Conservation (phyloP, 2,888 invertebrate species). For the Sarcophaga variegata region DNA sequence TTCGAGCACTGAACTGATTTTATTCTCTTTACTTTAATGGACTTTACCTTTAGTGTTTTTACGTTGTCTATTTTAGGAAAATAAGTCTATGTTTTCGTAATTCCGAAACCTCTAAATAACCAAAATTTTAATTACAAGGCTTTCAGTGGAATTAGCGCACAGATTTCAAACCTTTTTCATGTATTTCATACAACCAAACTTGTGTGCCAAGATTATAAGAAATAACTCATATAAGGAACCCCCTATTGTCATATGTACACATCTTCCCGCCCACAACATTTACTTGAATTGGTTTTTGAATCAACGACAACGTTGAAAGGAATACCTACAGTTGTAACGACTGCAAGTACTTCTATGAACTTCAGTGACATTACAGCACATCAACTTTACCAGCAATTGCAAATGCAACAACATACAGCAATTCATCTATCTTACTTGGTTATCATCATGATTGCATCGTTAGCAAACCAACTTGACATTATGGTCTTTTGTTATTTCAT, state of each 20-base stretch:
- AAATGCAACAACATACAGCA: background rate
- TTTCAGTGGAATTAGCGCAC: too few relatives aligned
- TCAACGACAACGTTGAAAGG: too few relatives aligned
- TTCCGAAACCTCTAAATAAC: too few relatives aligned
- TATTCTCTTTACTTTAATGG: too few relatives aligned
- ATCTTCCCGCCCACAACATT: background rate
- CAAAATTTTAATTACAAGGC: too few relatives aligned
- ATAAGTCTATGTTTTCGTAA: too few relatives aligned
- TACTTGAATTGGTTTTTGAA: background rate
- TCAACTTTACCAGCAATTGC: background rate
- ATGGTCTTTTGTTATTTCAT: conserved; percentile 48
- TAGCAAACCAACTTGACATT: conserved; percentile 39
- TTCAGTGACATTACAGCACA: background rate
- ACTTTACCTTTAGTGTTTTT: too few relatives aligned
- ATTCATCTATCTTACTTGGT: background rate
- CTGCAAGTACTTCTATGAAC: background rate
- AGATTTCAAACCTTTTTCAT: background rate
- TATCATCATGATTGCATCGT: conserved; percentile 11
- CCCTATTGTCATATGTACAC: background rate
- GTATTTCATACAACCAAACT: background rate
- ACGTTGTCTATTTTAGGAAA: too few relatives aligned
- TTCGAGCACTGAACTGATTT: too few relatives aligned
- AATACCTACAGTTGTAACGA: background rate
- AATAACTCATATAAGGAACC: background rate
- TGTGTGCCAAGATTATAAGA: background rate